Percentiles rank a stretch among this genome's conserved stretches.
These are phyloP conservation scores for Lasioglossum oenotherae DNA, from an alignment of 2,888 invertebrate genomes.

Conservation along the genomic window DNA sequence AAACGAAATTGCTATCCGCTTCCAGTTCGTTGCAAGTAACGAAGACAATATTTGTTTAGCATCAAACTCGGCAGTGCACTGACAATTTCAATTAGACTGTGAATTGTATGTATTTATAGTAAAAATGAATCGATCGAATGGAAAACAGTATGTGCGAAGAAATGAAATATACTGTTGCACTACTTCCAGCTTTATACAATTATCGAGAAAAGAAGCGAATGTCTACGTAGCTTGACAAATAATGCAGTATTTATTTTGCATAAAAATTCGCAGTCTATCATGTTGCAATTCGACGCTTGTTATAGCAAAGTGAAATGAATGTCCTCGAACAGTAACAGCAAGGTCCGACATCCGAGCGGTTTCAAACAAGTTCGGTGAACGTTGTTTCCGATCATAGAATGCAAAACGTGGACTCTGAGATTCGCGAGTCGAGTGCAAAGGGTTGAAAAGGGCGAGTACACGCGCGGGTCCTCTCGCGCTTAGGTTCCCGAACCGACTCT, in stretches of 20 bases:
- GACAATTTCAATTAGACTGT: not conserved
- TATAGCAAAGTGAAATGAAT: not conserved
- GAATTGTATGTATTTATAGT: not conserved
- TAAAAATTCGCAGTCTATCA: not conserved
- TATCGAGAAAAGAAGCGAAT: not conserved
- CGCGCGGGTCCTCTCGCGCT: slow-evolving; percentile 18
- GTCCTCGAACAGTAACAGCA: not conserved
- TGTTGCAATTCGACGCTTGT: not conserved
- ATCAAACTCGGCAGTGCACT: too few relatives aligned
- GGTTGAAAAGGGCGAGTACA: not conserved
- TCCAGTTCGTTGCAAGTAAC: too few relatives aligned
- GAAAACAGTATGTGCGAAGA: not conserved
- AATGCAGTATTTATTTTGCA: not conserved
- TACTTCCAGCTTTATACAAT: not conserved
- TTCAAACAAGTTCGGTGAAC: not conserved
- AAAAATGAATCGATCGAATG: not conserved
- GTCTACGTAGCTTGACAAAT: not conserved
- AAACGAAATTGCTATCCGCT: too few relatives aligned
- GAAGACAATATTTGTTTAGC: too few relatives aligned
- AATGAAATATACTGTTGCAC: not conserved
- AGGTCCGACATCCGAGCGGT: not conserved
- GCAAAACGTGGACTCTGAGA: not conserved
- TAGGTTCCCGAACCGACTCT: slow-evolving; percentile 67
- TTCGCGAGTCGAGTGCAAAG: not conserved
- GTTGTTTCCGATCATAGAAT: not conserved